phyloP scores from a whole-genome alignment of 1,140 invertebrate genomes.

The Aricia agestis region DNA sequence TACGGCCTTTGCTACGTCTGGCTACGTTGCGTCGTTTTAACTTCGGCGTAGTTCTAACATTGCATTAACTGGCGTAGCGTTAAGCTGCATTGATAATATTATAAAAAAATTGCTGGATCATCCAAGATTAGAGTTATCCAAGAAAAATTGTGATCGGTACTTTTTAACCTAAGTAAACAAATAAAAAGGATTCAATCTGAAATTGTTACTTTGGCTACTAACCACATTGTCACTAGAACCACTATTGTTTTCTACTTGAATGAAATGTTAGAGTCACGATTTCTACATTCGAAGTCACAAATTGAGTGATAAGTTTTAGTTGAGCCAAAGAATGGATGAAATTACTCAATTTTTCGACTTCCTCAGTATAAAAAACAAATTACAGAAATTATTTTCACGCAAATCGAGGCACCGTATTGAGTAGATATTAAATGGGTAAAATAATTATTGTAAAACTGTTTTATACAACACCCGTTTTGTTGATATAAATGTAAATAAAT shows the following conservation, averaged over 20 bases:
- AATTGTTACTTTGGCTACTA: neutral
- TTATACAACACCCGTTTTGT: constrained; percentile 77
- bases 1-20: too few species aligned
- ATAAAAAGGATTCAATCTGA: too few species aligned
- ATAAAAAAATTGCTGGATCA: too few species aligned
- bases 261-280: constrained; percentile 6
- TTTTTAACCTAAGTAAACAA: too few species aligned
- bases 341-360: neutral
- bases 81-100: too few species aligned
- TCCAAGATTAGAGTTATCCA: too few species aligned
- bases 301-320: neutral
- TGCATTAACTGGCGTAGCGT: too few species aligned
- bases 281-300: neutral
- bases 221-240: neutral
- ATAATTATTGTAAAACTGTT: constrained; percentile 66
- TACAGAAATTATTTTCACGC: constrained; percentile 59
- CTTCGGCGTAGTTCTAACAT: too few species aligned
- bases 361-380: constrained; percentile 45
- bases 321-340: neutral
- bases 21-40: too few species aligned
- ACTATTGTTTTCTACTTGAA: neutral
- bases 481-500: constrained; percentile 78
- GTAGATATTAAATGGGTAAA: constrained; percentile 64
- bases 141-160: too few species aligned
- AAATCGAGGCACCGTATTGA: constrained; percentile 60